Conservation (phyloP, 1,140 invertebrate species). For the Parasteatoda tepidariorum region DNA sequence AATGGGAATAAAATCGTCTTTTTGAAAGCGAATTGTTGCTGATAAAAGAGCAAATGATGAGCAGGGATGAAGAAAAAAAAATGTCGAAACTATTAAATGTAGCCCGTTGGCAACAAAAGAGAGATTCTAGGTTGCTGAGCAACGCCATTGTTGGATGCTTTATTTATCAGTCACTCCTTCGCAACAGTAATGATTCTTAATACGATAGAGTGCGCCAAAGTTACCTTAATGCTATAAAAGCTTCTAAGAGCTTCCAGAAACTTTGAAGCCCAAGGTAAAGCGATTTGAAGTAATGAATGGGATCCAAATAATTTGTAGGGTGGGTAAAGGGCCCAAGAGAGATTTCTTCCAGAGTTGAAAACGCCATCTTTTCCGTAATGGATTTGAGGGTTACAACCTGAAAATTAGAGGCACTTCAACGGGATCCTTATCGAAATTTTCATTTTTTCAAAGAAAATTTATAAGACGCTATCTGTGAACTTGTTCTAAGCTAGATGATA, state of each 20-base stretch:
- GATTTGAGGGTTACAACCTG: neutral
- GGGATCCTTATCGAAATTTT: neutral
- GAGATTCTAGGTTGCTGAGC: slow-evolving; percentile 38
- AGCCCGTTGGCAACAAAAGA: slow-evolving; percentile 47
- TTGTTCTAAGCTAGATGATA: too few relatives aligned
- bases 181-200: slow-evolving; percentile 49
- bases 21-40: neutral
- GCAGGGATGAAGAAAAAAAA: slow-evolving; percentile 11
- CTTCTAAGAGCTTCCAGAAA: slow-evolving; percentile 7
- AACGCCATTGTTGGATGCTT: slow-evolving; percentile 46
- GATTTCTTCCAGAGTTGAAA: neutral
- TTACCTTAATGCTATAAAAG: slow-evolving; percentile 51
- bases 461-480: too few relatives aligned
- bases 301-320: slow-evolving; percentile 5
- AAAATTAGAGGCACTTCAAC: neutral
- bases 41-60: slow-evolving; percentile 15
- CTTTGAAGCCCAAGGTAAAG: neutral
- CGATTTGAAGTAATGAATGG: slow-evolving; percentile 12
- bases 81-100: slow-evolving; percentile 28
- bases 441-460: neutral
- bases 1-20: neutral
- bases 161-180: slow-evolving; percentile 47
- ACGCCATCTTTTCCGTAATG: neutral
- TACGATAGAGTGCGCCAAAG: slow-evolving; percentile 43
- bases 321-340: neutral